A percentile compares a stretch with the other conserved stretches of the same genome.
Evolutionary conservation across 1,140 invertebrate genomes (phyloP).

Genomic region (Aphis gossypii): DNA sequence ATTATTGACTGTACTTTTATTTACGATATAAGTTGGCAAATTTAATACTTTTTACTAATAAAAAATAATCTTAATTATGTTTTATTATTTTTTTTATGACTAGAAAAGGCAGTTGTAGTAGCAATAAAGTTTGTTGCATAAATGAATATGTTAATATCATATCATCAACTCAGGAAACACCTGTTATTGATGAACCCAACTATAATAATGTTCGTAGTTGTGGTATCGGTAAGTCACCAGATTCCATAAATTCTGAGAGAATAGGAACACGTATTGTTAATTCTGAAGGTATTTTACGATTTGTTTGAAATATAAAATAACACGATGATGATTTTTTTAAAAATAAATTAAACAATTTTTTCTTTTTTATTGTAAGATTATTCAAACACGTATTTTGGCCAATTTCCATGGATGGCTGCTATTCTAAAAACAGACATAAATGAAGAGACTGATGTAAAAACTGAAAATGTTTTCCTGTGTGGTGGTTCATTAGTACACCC

Average conservation of each 20-base stretch:
- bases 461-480: constrained; percentile 72
- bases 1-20: too few species aligned
- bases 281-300: not conserved
- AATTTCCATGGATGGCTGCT: constrained; percentile 73
- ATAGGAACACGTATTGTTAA: not conserved
- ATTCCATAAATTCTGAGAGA: not conserved
- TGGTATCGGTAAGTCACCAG: constrained; percentile 24
- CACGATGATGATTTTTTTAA: not conserved
- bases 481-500: constrained; percentile 79
- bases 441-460: constrained; percentile 66
- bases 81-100: not conserved
- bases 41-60: not conserved
- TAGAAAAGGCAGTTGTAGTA: not conserved
- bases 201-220: not conserved
- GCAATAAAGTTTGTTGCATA: not conserved
- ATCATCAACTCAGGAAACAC: not conserved
- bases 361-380: not conserved
- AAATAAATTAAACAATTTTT: not conserved
- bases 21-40: not conserved
- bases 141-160: not conserved
- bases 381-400: constrained; percentile 63
- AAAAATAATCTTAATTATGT: not conserved
- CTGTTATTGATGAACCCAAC: not conserved
- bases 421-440: constrained; percentile 72
- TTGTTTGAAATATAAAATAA: not conserved